These are phyloP conservation scores for Nanorana parkeri DNA, from an alignment of 2,113 vertebrate genomes.

Conservation along the genomic window DNA sequence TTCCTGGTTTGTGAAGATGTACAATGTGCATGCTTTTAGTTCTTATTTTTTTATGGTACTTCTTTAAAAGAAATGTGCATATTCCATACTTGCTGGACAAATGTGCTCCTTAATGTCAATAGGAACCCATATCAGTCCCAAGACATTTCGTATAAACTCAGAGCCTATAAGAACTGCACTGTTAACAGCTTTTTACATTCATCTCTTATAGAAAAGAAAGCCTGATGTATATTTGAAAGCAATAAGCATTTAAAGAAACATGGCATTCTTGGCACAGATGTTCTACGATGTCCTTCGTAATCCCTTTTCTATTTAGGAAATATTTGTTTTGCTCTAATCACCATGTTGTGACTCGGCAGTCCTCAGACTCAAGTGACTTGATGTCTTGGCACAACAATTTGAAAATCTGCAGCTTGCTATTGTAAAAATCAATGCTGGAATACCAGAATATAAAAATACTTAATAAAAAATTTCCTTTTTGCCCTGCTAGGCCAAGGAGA, in stretches of 20 bases:
- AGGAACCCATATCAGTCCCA: too few species aligned
- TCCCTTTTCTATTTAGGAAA: conserved; percentile 7
- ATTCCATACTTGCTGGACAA: too few species aligned
- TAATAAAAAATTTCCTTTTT: conserved; percentile 47
- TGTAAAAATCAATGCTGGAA: conserved; percentile 56
- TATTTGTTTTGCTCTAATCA: conserved; percentile 56
- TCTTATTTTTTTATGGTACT: too few species aligned
- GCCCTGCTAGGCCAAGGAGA: conserved; percentile 30
- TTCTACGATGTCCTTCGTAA: conserved; percentile 46
- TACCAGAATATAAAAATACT: conserved; percentile 38
- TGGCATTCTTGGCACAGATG: neutral
- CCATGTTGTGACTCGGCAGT: conserved; percentile 31
- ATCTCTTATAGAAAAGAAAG: neutral
- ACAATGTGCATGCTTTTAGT: too few species aligned
- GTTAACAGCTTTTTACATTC: neutral
- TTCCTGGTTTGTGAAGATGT: too few species aligned
- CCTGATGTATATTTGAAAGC: neutral
- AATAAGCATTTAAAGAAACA: conserved; percentile 15
- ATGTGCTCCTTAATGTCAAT: too few species aligned
- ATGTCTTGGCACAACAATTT: conserved; percentile 53
- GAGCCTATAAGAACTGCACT: too few species aligned
- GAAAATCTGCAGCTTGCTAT: conserved; percentile 36
- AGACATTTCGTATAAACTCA: too few species aligned
- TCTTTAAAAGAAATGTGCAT: too few species aligned
- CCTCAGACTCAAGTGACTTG: conserved; percentile 57